Percentiles rank a stretch among this genome's conserved stretches.
Conservation (phyloP, 2,113 vertebrate species). For the Psettodes erumei region DNA sequence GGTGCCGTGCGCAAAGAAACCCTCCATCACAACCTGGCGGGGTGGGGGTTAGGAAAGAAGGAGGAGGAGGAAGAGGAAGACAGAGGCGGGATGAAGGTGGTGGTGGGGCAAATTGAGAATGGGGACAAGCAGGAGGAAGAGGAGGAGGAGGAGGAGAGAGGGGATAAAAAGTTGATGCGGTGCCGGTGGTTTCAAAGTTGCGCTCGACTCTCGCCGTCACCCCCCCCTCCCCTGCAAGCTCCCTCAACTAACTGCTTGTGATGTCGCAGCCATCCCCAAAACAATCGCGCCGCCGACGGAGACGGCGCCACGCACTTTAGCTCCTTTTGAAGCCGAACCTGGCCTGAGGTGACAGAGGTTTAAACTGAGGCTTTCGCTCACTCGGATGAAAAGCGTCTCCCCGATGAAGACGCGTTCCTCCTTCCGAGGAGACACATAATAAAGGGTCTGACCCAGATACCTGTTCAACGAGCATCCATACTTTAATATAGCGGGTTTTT, state of each 20-base stretch:
- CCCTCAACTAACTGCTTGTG: constrained; percentile 43
- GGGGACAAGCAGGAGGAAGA: constrained; percentile 37
- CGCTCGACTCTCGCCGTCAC: constrained; percentile 51
- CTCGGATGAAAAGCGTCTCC: background rate
- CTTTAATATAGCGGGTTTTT: constrained; percentile 27
- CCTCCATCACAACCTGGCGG: constrained; percentile 92
- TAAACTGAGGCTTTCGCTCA: background rate
- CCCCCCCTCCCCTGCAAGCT: constrained; percentile 21
- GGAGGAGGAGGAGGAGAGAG: constrained; percentile 41
- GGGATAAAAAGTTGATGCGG: constrained; percentile 66
- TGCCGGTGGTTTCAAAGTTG: constrained; percentile 63
- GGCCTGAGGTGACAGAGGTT: constrained; percentile 36
- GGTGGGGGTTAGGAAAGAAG: background rate
- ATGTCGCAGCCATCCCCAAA: constrained; percentile 35
- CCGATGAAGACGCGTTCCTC: constrained; percentile 4
- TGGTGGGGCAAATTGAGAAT: constrained; percentile 38
- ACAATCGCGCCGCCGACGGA: constrained; percentile 34
- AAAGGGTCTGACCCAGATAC: constrained; percentile 36
- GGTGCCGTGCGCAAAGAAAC: constrained; percentile 87
- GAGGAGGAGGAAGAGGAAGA: constrained; percentile 26
- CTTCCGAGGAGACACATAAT: constrained; percentile 12
- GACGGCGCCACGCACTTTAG: constrained; percentile 23
- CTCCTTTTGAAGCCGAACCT: constrained; percentile 26
- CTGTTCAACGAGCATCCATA: constrained; percentile 20
- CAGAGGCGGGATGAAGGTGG: constrained; percentile 37